Evolutionary conservation across 2,888 invertebrate genomes (phyloP).

Genomic region (Periphyllus acericola): DNA sequence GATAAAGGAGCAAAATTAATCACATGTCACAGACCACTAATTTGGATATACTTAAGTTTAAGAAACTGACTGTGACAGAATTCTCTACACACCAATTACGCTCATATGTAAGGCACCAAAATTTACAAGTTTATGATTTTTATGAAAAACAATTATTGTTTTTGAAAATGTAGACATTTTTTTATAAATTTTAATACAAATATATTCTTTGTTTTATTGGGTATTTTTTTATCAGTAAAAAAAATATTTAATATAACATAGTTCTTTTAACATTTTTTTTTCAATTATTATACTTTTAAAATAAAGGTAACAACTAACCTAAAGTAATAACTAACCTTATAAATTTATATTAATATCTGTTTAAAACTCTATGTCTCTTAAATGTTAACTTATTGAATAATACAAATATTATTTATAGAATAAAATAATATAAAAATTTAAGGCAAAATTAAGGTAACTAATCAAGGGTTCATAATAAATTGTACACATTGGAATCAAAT

Average conservation of each 20-base stretch:
- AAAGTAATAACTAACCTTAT: background rate
- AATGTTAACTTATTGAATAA: background rate
- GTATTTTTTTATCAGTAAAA: too few relatives aligned
- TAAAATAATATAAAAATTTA: background rate
- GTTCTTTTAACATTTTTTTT: too few relatives aligned
- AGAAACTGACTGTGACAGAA: background rate
- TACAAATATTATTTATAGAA: background rate
- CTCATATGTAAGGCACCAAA: background rate
- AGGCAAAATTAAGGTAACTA: background rate
- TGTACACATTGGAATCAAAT: background rate
- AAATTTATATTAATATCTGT: too few relatives aligned
- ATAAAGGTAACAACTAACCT: too few relatives aligned
- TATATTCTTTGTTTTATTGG: too few relatives aligned
- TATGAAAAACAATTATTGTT: too few relatives aligned
- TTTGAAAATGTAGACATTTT: too few relatives aligned
- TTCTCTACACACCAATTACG: background rate
- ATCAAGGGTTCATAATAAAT: background rate
- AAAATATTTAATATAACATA: too few relatives aligned
- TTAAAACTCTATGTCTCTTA: background rate
- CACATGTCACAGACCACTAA: background rate
- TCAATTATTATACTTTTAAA: too few relatives aligned
- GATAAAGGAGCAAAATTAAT: background rate
- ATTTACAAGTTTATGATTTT: background rate
- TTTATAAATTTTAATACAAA: too few relatives aligned
- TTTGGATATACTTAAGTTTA: background rate